A percentile compares a stretch with the other conserved stretches of the same genome.
phyloP scores from a whole-genome alignment of 2,113 vertebrate genomes.

The Paratilapia polleni region DNA sequence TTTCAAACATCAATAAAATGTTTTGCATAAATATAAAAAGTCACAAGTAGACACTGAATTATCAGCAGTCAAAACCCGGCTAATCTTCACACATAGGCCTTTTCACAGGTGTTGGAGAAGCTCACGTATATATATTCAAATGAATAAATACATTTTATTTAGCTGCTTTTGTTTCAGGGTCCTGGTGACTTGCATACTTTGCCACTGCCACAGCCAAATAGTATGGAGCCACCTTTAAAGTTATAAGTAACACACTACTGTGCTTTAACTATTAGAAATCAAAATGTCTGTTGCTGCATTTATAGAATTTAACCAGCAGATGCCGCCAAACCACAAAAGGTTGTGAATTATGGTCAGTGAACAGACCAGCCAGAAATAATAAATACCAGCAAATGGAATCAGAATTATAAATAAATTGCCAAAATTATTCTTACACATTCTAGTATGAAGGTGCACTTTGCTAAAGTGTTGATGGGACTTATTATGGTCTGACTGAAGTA shows the following conservation, averaged over 20 bases:
- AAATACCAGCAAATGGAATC: too few relatives aligned
- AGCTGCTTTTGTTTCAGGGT: too few relatives aligned
- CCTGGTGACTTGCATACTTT: background rate
- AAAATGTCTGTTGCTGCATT: background rate
- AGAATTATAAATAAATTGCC: too few relatives aligned
- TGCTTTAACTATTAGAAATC: background rate
- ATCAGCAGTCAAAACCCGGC: background rate
- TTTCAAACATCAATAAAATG: too few relatives aligned
- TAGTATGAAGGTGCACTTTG: background rate
- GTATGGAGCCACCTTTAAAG: background rate
- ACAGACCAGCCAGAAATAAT: too few relatives aligned
- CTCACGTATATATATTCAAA: background rate
- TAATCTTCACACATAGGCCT: background rate
- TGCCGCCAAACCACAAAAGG: background rate
- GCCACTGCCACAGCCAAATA: background rate
- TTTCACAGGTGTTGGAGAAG: background rate
- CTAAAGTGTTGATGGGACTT: background rate
- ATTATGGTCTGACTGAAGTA: background rate
- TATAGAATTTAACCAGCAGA: background rate
- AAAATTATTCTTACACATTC: background rate
- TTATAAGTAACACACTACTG: background rate
- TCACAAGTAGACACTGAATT: background rate
- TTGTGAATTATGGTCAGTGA: rapidly evolving
- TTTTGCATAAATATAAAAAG: too few relatives aligned
- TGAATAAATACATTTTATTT: too few relatives aligned